Evolutionary conservation across 2,888 invertebrate genomes (phyloP).

Genomic region (Stenurella melanura): DNA sequence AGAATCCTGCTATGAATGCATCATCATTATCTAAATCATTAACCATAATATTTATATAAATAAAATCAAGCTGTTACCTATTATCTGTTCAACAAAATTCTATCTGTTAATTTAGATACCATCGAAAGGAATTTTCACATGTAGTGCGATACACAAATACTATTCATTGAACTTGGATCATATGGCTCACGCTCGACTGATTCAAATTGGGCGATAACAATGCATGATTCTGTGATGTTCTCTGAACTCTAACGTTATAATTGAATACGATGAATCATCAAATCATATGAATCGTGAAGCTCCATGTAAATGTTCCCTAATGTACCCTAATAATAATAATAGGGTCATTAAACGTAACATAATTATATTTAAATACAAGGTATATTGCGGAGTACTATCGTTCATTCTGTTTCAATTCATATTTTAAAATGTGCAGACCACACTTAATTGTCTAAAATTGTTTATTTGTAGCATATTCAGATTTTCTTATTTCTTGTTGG

Average conservation of each 20-base stretch:
- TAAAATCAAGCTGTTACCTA: too few species aligned
- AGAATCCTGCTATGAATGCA: too few species aligned
- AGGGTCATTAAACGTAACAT: neutral
- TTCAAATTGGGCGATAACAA: neutral
- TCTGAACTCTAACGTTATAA: neutral
- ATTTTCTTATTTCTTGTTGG: too few species aligned
- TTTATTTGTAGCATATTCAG: too few species aligned
- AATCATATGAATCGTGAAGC: neutral
- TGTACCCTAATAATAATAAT: neutral
- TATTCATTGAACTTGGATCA: neutral
- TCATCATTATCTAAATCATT: too few species aligned
- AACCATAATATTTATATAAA: neutral
- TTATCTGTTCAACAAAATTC: too few species aligned
- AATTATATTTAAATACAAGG: neutral
- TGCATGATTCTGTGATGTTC: neutral
- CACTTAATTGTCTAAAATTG: too few species aligned
- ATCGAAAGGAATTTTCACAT: neutral
- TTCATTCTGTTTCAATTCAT: too few species aligned
- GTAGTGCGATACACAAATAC: neutral
- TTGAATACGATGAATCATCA: conserved; percentile 1
- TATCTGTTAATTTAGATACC: neutral
- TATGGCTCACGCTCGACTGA: neutral
- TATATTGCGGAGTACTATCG: too few species aligned
- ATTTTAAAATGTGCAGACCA: too few species aligned
- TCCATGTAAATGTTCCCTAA: neutral